Evolutionary conservation across 53 echinoderm and acorn worm species (phyloP), one percentile per base, ranked within the genome.

Genomic region (Apostichopus leukothele): DNA sequence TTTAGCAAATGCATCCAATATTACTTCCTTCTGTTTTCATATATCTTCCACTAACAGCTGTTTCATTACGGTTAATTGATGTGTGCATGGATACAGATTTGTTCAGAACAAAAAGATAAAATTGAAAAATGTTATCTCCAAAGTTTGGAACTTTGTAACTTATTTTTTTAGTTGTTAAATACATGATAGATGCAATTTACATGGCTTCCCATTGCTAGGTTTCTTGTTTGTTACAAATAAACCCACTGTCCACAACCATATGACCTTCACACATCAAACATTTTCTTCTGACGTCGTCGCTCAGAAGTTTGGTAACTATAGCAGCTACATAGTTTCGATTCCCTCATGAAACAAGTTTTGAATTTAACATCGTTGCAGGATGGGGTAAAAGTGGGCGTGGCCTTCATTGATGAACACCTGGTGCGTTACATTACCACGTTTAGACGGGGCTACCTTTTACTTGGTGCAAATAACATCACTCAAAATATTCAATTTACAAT

Each of bases 401-500:
- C 22, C 53, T 54, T 22, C 20, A 21, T 81, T 81, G 81, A 81
- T 81, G 81, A 53, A 55, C 81, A 81, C 81, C 81, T 81, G 81
- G 81, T 81, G 81, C 81, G 81, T 81, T 55, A 81, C 50, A 81
- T 81, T 81, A 81, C 60, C 81, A 81, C 81, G 11, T 55, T 18
- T 10, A 14, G 57, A 57, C 10, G 57, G 57, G 57, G 57, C 10
- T 71, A 71, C 18, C 71, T 51, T 81, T 55, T 52, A 21, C 54
- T 54, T 81, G 81, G 81, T 81, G 81, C 59, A 54, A 81, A 81
- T 81, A 51, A 54, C 57, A 81, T 18, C 81, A 81, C 81, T 22
- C 53, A 11, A 54, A 81, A 59, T 81, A 81, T 54, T 81, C 81
- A 81, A 81, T 81, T 81, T 81, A 81, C 81, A 59, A 81, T 81